Conservation (phyloP, 1,140 invertebrate species). For the Pogonognathellus flavescens region DNA sequence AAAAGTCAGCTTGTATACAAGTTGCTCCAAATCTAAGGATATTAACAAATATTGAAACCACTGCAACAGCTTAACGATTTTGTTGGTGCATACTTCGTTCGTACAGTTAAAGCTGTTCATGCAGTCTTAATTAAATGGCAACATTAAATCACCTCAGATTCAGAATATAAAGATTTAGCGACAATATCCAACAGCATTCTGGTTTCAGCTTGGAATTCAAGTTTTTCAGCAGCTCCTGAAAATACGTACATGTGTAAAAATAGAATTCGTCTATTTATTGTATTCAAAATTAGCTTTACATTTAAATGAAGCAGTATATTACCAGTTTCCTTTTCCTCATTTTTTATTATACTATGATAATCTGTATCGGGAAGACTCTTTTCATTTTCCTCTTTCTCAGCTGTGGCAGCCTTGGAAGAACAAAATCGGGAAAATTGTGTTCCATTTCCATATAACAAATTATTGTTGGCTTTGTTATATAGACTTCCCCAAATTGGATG, state of each 20-base stretch:
- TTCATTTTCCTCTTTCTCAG: neutral
- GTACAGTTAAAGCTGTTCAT: too few relatives aligned
- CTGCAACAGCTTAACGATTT: too few relatives aligned
- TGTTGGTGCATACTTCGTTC: too few relatives aligned
- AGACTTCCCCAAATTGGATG: neutral
- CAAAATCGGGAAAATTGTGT: neutral
- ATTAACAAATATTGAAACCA: too few relatives aligned
- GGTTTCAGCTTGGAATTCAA: slow-evolving; percentile 97
- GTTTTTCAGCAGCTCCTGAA: slow-evolving; percentile 63
- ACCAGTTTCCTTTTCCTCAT: slow-evolving; percentile 51
- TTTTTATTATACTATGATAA: slow-evolving; percentile 56
- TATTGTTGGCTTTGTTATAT: too few relatives aligned
- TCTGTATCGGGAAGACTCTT: neutral
- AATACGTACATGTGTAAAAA: neutral
- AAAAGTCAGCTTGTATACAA: too few relatives aligned
- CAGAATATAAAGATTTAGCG: slow-evolving; percentile 95
- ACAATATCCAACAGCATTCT: slow-evolving; percentile 96
- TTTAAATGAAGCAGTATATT: neutral
- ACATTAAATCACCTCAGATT: slow-evolving; percentile 92
- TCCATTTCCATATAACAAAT: neutral
- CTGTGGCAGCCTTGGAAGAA: neutral
- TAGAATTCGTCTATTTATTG: neutral
- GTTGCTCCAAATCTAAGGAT: too few relatives aligned
- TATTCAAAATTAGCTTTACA: neutral
- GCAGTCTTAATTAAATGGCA: too few relatives aligned